A percentile compares a stretch with the other conserved stretches of the same genome.
Evolutionary conservation across 2,888 invertebrate genomes (phyloP).

Genomic region (Oligia strigilis): DNA sequence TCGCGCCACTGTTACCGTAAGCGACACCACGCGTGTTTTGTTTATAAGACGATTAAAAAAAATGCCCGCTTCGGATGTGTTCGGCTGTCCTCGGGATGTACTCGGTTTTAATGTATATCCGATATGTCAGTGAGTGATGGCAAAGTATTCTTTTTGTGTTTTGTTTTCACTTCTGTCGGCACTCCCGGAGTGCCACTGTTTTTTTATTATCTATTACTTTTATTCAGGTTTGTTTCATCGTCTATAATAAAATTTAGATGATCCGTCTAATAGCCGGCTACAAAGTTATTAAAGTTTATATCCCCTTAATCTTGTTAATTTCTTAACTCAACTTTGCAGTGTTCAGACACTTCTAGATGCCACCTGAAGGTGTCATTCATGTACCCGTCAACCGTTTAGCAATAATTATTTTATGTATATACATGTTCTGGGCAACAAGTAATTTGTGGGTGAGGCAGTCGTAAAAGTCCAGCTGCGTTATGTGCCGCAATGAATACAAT

Average conservation of each 20-base stretch:
- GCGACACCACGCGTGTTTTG: too few relatives aligned
- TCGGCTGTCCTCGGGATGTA: too few relatives aligned
- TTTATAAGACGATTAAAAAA: too few relatives aligned
- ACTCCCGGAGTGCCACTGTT: too few relatives aligned
- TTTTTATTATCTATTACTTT: background rate
- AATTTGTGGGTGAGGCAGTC: slow-evolving; percentile 74
- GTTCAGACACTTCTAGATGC: slow-evolving; percentile 29
- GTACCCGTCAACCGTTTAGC: slow-evolving; percentile 25
- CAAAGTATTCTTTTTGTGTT: too few relatives aligned
- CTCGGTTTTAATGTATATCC: too few relatives aligned
- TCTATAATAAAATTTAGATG: background rate
- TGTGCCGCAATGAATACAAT: slow-evolving; percentile 70
- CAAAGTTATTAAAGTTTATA: slow-evolving; percentile 23
- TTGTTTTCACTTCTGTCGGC: too few relatives aligned
- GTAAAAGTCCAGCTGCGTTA: slow-evolving; percentile 79
- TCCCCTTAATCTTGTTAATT: slow-evolving; percentile 26
- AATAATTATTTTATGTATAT: slow-evolving; percentile 71
- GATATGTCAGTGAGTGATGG: too few relatives aligned
- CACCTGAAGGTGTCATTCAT: slow-evolving; percentile 40
- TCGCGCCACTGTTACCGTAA: too few relatives aligned
- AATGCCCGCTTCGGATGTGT: too few relatives aligned
- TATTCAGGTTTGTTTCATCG: background rate
- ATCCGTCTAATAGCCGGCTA: background rate
- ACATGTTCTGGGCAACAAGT: slow-evolving; percentile 61
- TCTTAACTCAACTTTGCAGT: slow-evolving; percentile 30